Evolutionary conservation across 2,113 vertebrate species (phyloP).

Genomic region (Hyperopisus bebe): DNA sequence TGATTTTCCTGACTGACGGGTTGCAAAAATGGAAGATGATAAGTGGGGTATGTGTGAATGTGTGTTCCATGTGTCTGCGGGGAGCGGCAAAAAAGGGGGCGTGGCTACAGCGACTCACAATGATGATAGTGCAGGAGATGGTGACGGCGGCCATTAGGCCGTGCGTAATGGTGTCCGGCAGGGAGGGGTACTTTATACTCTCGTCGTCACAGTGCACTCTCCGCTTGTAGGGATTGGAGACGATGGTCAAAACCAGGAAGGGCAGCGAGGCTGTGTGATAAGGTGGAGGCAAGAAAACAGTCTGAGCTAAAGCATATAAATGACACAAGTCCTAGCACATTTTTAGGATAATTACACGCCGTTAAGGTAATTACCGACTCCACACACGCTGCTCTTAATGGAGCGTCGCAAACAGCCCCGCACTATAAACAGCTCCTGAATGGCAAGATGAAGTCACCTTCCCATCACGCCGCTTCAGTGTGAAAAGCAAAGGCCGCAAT

Average conservation of each 20-base stretch:
- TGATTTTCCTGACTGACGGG: neutral
- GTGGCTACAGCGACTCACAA: constrained; percentile 54
- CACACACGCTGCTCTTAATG: neutral
- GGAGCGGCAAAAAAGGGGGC: neutral
- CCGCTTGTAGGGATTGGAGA: constrained; percentile 76
- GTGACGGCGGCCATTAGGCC: constrained; percentile 67
- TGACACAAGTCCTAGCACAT: neutral
- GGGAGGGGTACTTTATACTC: constrained; percentile 88
- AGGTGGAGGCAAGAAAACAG: constrained; percentile 21
- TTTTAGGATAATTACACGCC: neutral
- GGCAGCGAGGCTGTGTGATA: constrained; percentile 80
- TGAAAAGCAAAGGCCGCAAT: neutral
- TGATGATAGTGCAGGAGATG: constrained; percentile 57
- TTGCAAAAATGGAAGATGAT: neutral
- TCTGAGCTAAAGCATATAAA: neutral
- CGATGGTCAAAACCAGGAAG: constrained; percentile 90
- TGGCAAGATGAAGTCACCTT: neutral
- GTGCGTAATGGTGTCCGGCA: constrained; percentile 80
- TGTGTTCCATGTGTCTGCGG: neutral
- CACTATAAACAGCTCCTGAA: neutral
- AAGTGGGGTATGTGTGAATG: neutral
- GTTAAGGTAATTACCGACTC: neutral
- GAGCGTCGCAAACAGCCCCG: neutral
- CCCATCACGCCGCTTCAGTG: neutral
- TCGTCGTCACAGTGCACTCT: constrained; percentile 92